Evolutionary conservation across 2,797 vertebrate species (phyloP), one percentile per base, ranked within the genome.

Genomic region (Spondyliosoma cantharus): DNA sequence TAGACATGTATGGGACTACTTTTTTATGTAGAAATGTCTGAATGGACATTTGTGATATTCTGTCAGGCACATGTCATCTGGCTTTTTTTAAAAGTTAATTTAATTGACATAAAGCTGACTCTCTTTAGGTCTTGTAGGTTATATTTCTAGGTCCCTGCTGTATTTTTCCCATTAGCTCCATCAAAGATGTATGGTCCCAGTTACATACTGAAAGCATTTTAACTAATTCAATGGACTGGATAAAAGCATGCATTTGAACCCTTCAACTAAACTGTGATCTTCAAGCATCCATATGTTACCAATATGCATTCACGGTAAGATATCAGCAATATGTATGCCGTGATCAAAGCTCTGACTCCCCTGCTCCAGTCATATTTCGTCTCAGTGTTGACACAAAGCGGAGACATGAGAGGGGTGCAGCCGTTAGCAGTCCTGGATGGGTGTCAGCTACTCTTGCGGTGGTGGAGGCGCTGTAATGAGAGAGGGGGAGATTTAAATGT

Each of bases 361-460:
- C 27, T 27, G 22, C 45, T 42, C 27, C 19, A 13, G 17, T 63
- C 37, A 5, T 37, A 13, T 13, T 71, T 46, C 22, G 57, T 42
- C 58, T 68, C 45, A 62, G 12, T 45, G 49, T n/a, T 49, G 62
- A 37, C 45, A 66, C 24, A 32, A 56, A n/a, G 58, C 46, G 50
- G 48, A 78, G 48, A n/a, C 16, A 3, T 16, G 29, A 67, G 72
- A 27, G 45, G 59, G 79, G 49, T 43, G 46, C 74, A 73, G 57
- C 62, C 17, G 22, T 70, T 68, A 19, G 71, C 15, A 37, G 74
- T 1, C 32, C 29, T 56, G 69, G 78, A 60, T 85, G 78, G 85
- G 74, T 87, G 86, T 89, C 83, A 78, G 70, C 87, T 72, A 2
- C 74, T 86, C 67, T 50, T 75, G 82, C 81, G 88, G 85, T 52